These are phyloP conservation scores for Cerastis leucographa DNA, from an alignment of 2,888 invertebrate genomes.

Conservation along the genomic window DNA sequence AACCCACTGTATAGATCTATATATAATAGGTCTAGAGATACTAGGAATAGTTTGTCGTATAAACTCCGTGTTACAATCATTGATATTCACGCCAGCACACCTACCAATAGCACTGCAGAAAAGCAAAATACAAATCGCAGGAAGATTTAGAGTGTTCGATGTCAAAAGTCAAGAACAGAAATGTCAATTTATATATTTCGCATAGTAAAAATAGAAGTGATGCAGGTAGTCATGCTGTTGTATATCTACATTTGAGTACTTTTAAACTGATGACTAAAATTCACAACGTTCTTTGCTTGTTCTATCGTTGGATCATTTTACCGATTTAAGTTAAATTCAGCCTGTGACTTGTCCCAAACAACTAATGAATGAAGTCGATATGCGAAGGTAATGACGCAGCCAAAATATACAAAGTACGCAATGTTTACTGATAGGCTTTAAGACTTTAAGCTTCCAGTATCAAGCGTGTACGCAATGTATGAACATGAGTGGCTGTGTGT, in stretches of 20 bases:
- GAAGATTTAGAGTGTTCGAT: background rate
- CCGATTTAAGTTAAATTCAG: background rate
- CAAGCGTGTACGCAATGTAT: slow-evolving; percentile 18
- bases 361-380: slow-evolving; percentile 68
- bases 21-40: no score
- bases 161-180: background rate
- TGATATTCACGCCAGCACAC: background rate
- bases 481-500: slow-evolving; percentile 1
- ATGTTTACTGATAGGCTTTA: slow-evolving; percentile 65
- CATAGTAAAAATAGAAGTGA: background rate
- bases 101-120: background rate
- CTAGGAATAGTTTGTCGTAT: no score
- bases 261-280: background rate
- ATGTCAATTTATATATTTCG: background rate
- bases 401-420: slow-evolving; percentile 63
- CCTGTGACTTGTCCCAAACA: slow-evolving; percentile 49
- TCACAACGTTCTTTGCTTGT: background rate
- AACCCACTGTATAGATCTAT: no score
- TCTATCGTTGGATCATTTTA: background rate
- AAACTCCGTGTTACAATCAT: background rate
- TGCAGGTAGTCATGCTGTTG: background rate
- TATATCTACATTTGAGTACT: background rate
- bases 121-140: background rate
- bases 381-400: slow-evolving; percentile 61
- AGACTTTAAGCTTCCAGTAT: slow-evolving; percentile 62